Evolutionary conservation across 2,797 vertebrate species (phyloP).

Genomic region (Poliocrania exsul): DNA sequence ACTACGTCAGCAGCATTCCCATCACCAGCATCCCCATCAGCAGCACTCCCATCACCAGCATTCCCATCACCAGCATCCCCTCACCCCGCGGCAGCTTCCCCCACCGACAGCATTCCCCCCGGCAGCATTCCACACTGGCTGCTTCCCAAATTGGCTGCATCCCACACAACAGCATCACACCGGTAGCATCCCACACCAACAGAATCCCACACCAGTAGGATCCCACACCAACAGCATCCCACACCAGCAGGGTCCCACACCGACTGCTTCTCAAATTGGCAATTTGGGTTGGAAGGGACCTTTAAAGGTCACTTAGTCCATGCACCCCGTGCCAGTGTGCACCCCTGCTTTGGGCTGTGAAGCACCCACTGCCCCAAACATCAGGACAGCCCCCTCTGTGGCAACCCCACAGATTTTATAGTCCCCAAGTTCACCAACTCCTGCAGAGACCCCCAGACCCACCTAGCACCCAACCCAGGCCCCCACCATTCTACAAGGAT

Average conservation of each 20-base stretch:
- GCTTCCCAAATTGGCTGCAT: not conserved
- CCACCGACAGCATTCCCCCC: not conserved
- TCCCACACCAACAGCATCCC: too few relatives aligned
- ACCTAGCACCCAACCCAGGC: not conserved
- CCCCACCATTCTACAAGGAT: fast-evolving
- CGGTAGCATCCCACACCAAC: not conserved
- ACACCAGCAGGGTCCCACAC: not conserved
- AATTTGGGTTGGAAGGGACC: not conserved
- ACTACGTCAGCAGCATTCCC: not conserved
- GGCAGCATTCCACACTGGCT: too few relatives aligned
- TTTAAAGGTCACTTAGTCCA: not conserved
- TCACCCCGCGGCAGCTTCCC: not conserved
- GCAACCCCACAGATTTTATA: not conserved
- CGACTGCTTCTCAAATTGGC: too few relatives aligned
- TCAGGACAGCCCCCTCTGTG: not conserved
- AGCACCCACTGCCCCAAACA: not conserved
- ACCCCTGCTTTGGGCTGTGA: not conserved
- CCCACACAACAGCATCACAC: not conserved
- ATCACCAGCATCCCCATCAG: not conserved
- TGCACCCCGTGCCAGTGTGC: fast-evolving
- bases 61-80: not conserved
- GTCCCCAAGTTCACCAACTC: not conserved
- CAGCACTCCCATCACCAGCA: not conserved
- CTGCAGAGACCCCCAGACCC: not conserved
- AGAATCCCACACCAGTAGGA: not conserved